Conservation (phyloP, 2,888 invertebrate species). For the Drosophila dives region DNA sequence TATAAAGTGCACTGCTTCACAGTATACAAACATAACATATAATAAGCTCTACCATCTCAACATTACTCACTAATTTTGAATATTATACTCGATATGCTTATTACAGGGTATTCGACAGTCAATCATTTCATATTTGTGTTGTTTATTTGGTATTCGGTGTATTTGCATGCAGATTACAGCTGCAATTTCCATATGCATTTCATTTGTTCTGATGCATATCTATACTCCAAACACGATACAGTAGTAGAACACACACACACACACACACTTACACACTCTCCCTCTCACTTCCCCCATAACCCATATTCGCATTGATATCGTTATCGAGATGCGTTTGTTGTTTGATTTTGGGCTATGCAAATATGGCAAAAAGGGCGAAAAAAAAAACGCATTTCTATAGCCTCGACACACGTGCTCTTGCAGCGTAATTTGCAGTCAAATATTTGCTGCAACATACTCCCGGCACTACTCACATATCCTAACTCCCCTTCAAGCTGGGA, state of each 20-base stretch:
- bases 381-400: slow-evolving; percentile 4
- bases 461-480: background rate
- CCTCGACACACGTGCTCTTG: slow-evolving; percentile 35
- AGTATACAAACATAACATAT: background rate
- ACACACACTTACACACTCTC: too few relatives aligned
- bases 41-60: background rate
- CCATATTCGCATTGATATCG: slow-evolving; percentile 8
- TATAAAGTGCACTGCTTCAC: background rate
- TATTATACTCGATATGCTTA: background rate
- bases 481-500: background rate
- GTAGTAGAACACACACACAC: background rate
- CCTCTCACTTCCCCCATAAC: background rate
- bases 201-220: slow-evolving; percentile 25
- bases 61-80: background rate
- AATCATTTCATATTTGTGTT: background rate
- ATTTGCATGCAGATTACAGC: slow-evolving; percentile 40
- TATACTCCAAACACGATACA: slow-evolving; percentile 10
- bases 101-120: slow-evolving; percentile 4
- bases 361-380: slow-evolving; percentile 18
- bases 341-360: slow-evolving; percentile 39
- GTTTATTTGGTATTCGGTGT: slow-evolving; percentile 4
- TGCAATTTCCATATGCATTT: slow-evolving; percentile 34
- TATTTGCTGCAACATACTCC: slow-evolving; percentile 37
- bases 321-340: slow-evolving; percentile 17
- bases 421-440: slow-evolving; percentile 55